Conservation (phyloP, 2,888 invertebrate genomes). For the Nowickia ferox region DNA sequence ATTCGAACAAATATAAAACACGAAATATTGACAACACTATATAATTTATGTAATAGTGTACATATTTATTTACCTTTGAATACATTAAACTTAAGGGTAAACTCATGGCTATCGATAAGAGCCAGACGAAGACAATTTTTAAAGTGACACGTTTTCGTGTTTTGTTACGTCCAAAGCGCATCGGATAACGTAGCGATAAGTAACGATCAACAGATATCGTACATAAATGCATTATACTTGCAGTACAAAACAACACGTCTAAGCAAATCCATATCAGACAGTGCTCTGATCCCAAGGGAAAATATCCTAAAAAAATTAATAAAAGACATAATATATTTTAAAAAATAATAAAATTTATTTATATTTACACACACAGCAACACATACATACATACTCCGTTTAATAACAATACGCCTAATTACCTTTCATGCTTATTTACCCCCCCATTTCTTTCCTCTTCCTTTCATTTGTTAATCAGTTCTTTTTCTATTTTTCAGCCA, state of each 20-base stretch:
- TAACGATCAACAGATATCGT: conserved; percentile 98
- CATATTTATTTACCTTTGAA: conserved; percentile 89
- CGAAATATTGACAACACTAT: too few species aligned
- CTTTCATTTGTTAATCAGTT: too few species aligned
- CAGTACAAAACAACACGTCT: conserved; percentile 97
- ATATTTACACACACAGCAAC: background rate
- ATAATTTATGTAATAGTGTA: background rate
- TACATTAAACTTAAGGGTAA: conserved; percentile 94
- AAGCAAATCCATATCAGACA: conserved; percentile 97
- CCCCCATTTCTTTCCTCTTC: too few species aligned
- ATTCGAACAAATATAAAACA: too few species aligned
- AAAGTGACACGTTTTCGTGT: conserved; percentile 92
- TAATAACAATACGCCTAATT: background rate
- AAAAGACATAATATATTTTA: background rate
- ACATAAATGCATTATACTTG: conserved; percentile 98
- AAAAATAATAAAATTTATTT: background rate
- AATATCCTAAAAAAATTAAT: conserved; percentile 87
- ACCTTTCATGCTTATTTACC: too few species aligned
- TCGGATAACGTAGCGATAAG: conserved; percentile 94
- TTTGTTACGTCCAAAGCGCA: conserved; percentile 95
- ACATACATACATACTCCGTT: background rate
- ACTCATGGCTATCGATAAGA: conserved; percentile 95
- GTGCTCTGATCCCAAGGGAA: conserved; percentile 91
- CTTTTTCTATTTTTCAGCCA: too few species aligned
- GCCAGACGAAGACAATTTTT: conserved; percentile 97